Evolutionary conservation across 2,797 vertebrate species (phyloP).

Genomic region (Delichon dasypus): DNA sequence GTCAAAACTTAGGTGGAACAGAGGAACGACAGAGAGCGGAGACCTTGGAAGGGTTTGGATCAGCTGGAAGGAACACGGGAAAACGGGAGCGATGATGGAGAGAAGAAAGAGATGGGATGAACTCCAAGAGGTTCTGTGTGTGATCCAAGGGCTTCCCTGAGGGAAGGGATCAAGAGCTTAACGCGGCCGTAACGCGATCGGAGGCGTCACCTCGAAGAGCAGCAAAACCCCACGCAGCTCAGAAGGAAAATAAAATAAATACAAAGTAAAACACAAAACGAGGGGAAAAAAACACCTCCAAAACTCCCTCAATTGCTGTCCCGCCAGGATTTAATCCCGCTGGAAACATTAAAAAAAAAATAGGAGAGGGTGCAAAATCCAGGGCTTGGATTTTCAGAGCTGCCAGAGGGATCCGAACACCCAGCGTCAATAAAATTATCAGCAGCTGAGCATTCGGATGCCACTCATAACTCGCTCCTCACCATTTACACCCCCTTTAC

Average conservation of each 20-base stretch:
- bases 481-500: background rate
- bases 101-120: slow-evolving; percentile 8
- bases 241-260: background rate
- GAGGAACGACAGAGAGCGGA: background rate
- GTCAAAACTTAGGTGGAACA: background rate
- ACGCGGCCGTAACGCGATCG: accelerated
- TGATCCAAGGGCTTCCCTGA: background rate
- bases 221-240: background rate
- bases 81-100: background rate
- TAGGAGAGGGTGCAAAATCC: background rate
- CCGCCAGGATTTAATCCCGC: accelerated
- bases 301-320: background rate
- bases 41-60: background rate
- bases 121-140: background rate
- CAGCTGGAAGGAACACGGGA: background rate
- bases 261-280: background rate
- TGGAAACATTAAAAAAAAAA: background rate
- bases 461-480: slow-evolving; percentile 2
- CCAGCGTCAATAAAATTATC: slow-evolving; percentile 37
- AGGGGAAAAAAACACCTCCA: background rate
- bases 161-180: background rate
- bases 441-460: slow-evolving; percentile 50
- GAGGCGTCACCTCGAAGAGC: background rate
- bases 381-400: background rate
- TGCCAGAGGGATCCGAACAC: slow-evolving; percentile 14